These are phyloP conservation scores for Phainopepla nitens DNA, from an alignment of 2,113 vertebrate genomes.

Conservation along the genomic window DNA sequence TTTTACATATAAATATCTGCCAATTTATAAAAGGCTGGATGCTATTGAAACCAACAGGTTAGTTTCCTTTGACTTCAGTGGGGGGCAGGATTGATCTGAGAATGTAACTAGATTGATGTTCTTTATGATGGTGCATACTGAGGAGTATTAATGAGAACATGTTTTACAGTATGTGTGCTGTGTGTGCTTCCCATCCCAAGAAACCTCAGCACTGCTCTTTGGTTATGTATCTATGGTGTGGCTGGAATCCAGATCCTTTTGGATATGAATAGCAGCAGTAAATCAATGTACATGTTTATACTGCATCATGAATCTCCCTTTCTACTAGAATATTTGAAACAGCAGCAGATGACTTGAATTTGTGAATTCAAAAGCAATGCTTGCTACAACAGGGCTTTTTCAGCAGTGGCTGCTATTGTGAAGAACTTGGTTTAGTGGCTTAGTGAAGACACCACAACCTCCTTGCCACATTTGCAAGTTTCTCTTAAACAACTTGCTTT, in stretches of 20 bases:
- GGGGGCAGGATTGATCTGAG: slow-evolving; percentile 29
- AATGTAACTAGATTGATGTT: slow-evolving; percentile 1
- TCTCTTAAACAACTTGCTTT: background rate
- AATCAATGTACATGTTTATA: background rate
- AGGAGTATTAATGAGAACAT: slow-evolving; percentile 24
- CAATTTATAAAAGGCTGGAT: slow-evolving; percentile 20
- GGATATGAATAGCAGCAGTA: background rate
- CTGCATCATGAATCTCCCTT: background rate
- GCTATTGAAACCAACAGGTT: slow-evolving; percentile 31
- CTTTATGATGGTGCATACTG: slow-evolving; percentile 24
- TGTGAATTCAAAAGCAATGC: background rate
- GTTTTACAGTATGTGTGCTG: background rate
- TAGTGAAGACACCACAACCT: background rate
- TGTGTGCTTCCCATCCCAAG: background rate
- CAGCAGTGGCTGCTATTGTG: background rate
- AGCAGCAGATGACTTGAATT: background rate
- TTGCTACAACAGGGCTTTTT: background rate
- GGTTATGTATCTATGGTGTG: background rate
- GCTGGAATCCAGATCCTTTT: background rate
- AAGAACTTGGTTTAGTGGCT: background rate
- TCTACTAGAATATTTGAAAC: slow-evolving; percentile 8
- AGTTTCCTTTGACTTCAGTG: slow-evolving; percentile 35
- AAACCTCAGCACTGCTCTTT: background rate
- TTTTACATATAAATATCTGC: slow-evolving; percentile 4
- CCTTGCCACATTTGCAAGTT: background rate